phyloP scores from a whole-genome alignment of 2,797 vertebrate genomes.

The Hydrolagus colliei region DNA sequence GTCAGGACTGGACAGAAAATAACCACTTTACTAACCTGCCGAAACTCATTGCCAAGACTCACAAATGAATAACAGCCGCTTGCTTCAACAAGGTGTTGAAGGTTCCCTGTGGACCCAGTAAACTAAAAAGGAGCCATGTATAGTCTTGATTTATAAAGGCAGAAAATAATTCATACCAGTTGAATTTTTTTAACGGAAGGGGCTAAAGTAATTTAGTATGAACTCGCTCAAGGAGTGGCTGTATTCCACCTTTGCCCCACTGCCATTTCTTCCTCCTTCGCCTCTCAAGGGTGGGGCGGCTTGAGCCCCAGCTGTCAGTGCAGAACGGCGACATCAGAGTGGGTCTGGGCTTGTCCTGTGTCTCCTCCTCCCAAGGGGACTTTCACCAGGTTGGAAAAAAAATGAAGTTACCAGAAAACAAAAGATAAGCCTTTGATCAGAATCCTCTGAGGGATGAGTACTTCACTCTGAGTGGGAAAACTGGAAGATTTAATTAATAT shows the following conservation, averaged over 20 bases:
- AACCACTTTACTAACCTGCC: too few species aligned
- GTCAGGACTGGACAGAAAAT: too few species aligned
- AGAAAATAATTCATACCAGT: too few species aligned
- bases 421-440: neutral
- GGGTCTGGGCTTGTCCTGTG: neutral
- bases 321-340: neutral
- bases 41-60: too few species aligned
- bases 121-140: slow-evolving; percentile 53
- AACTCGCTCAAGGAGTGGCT: neutral
- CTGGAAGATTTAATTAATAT: too few species aligned
- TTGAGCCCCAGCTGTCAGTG: slow-evolving; percentile 20
- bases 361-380: neutral
- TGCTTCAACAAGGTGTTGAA: too few species aligned
- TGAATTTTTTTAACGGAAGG: too few species aligned
- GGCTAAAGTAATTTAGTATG: neutral
- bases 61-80: too few species aligned
- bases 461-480: neutral
- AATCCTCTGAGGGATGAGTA: neutral
- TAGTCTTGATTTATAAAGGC: slow-evolving; percentile 37
- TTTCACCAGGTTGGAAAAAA: neutral
- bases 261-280: neutral
- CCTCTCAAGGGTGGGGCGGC: neutral
- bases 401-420: neutral
- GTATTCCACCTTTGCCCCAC: neutral
- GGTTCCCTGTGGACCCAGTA: slow-evolving; percentile 55